These are phyloP conservation scores for Otolemur garnettii DNA, from an alignment of 2,113 vertebrate species.

Conservation along the genomic window DNA sequence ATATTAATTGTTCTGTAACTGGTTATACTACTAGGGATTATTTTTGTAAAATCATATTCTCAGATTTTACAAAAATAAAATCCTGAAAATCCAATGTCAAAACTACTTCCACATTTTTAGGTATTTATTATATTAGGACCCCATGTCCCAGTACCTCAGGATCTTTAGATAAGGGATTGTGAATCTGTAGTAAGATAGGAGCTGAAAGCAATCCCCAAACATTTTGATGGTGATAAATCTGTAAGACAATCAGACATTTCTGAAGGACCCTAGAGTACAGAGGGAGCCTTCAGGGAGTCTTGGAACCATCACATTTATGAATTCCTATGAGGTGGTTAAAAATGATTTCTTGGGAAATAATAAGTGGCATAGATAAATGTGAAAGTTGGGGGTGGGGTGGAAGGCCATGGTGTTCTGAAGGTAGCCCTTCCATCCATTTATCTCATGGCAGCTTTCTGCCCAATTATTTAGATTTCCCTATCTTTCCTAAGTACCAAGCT, in stretches of 20 bases:
- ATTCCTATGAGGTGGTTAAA: slow-evolving; percentile 42
- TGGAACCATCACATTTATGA: not conserved
- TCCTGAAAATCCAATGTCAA: no score
- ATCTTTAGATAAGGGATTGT: slow-evolving; percentile 6
- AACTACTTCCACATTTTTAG: no score
- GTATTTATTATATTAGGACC: no score
- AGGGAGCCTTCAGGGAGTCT: not conserved
- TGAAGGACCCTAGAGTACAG: not conserved
- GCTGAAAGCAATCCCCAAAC: not conserved
- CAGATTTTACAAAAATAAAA: not conserved
- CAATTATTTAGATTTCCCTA: not conserved
- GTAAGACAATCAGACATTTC: slow-evolving; percentile 11
- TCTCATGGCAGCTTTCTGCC: not conserved
- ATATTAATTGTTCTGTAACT: slow-evolving; percentile 4
- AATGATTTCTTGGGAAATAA: slow-evolving; percentile 31
- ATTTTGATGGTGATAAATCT: not conserved
- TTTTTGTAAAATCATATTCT: slow-evolving; percentile 26
- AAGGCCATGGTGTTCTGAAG: not conserved
- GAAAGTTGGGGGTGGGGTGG: not conserved
- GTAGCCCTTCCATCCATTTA: not conserved
- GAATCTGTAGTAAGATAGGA: not conserved
- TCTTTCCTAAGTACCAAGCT: not conserved
- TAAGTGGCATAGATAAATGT: not conserved
- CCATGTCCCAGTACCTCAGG: not conserved
- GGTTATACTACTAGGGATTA: not conserved